phyloP scores from a whole-genome alignment of 2,113 vertebrate species.

The Picathartes gymnocephalus region DNA sequence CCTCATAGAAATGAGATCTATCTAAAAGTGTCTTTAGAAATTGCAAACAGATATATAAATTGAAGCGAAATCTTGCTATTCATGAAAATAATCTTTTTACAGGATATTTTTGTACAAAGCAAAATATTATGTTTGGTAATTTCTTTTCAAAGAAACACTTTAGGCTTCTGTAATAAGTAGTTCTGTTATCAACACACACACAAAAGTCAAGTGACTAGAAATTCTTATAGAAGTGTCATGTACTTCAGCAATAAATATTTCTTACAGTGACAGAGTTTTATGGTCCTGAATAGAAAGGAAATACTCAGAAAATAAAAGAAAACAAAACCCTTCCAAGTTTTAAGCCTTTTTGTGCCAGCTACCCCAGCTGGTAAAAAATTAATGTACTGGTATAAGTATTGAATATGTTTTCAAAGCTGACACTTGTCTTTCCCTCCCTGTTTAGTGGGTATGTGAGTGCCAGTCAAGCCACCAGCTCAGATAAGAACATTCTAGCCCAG shows the following conservation, averaged over 20 bases:
- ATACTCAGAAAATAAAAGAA: neutral
- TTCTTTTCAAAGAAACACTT: constrained; percentile 61
- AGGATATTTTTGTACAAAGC: constrained; percentile 24
- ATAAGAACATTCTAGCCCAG: neutral
- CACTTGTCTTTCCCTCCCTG: neutral
- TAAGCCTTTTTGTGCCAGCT: neutral
- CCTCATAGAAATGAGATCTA: constrained; percentile 33
- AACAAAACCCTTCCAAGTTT: neutral
- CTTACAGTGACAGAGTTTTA: neutral
- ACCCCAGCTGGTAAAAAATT: neutral
- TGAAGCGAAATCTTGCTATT: constrained; percentile 43
- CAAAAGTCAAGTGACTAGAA: constrained; percentile 47
- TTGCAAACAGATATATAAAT: constrained; percentile 22
- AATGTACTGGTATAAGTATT: neutral
- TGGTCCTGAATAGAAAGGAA: constrained; percentile 4
- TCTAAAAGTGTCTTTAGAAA: constrained; percentile 59
- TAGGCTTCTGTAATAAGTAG: constrained; percentile 47
- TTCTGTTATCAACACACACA: constrained; percentile 25
- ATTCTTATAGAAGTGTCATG: neutral
- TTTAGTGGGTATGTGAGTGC: neutral
- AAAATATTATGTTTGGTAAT: constrained; percentile 53
- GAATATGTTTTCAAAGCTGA: neutral
- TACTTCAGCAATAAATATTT: constrained; percentile 41
- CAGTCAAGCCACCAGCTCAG: neutral
- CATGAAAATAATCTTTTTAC: constrained; percentile 59